Percentiles rank a stretch among this genome's conserved stretches.
Evolutionary conservation across 2,113 vertebrate genomes (phyloP).

Genomic region (Micronycteris hirsuta): DNA sequence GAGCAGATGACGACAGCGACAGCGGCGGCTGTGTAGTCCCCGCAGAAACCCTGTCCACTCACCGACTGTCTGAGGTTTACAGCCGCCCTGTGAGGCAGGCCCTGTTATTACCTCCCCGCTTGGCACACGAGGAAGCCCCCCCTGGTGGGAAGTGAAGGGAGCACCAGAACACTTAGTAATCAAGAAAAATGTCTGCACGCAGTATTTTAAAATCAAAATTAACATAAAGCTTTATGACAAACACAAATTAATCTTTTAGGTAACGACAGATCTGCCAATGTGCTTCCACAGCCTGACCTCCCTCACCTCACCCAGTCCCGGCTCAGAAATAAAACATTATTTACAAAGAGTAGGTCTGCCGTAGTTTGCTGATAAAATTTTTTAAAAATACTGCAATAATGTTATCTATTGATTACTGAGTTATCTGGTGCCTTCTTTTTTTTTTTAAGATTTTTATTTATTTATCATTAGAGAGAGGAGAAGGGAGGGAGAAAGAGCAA

Average conservation of each 20-base stretch:
- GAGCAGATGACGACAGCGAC: too few relatives aligned
- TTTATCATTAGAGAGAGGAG: too few relatives aligned
- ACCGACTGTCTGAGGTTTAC: neutral
- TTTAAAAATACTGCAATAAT: neutral
- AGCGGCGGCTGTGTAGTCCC: too few relatives aligned
- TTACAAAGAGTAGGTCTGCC: neutral
- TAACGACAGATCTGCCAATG: neutral
- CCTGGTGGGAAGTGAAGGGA: neutral
- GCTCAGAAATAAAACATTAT: neutral
- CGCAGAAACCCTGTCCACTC: rapidly evolving
- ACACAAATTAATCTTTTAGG: neutral
- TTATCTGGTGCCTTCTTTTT: neutral
- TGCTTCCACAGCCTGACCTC: neutral
- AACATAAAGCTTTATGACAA: neutral
- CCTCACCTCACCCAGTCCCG: neutral
- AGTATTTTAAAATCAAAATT: neutral
- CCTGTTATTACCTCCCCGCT: neutral
- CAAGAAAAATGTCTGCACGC: neutral
- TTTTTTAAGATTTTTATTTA: too few relatives aligned
- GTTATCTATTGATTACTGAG: neutral
- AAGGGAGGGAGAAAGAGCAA: too few relatives aligned
- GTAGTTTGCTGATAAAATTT: neutral
- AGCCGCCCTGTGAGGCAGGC: neutral
- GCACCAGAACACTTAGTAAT: neutral
- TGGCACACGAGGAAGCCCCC: neutral